Evolutionary conservation across 2,888 invertebrate species (phyloP).

Genomic region (Microctonus aethiopoides): DNA sequence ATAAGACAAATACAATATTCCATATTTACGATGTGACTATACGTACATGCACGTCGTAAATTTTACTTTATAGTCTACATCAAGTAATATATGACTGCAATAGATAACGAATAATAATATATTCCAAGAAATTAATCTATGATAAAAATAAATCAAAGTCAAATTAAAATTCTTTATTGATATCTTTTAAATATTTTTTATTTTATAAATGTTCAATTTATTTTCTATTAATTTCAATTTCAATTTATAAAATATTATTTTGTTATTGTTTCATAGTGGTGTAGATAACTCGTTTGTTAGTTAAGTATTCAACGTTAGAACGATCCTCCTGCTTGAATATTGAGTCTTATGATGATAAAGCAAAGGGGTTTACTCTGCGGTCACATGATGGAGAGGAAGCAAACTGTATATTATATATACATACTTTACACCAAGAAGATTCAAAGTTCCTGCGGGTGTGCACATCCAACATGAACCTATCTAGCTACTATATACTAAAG

Average conservation of each 20-base stretch:
- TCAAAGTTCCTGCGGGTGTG: conserved; percentile 6
- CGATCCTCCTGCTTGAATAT: conserved; percentile 3
- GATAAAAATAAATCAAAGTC: neutral
- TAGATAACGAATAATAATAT: conserved; percentile 2
- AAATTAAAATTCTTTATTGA: neutral
- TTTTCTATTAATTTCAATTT: neutral
- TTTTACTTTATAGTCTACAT: conserved; percentile 4
- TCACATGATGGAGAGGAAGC: neutral
- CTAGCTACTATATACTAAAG: conserved; percentile 6
- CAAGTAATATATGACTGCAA: neutral
- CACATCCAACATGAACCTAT: neutral
- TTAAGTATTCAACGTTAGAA: neutral
- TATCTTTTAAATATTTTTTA: neutral
- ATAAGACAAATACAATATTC: conserved; percentile 17
- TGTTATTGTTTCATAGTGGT: neutral
- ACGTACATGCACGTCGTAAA: neutral
- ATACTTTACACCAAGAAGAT: neutral
- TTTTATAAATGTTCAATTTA: neutral
- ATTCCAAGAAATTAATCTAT: neutral
- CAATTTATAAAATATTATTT: neutral
- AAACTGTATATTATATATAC: neutral
- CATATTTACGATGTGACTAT: conserved; percentile 28
- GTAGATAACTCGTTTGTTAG: neutral
- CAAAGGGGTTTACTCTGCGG: neutral
- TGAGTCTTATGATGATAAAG: conserved; percentile 12